These are phyloP conservation scores for Apolygus lucorum DNA, from an alignment of 1,140 invertebrate species.

Conservation along the genomic window DNA sequence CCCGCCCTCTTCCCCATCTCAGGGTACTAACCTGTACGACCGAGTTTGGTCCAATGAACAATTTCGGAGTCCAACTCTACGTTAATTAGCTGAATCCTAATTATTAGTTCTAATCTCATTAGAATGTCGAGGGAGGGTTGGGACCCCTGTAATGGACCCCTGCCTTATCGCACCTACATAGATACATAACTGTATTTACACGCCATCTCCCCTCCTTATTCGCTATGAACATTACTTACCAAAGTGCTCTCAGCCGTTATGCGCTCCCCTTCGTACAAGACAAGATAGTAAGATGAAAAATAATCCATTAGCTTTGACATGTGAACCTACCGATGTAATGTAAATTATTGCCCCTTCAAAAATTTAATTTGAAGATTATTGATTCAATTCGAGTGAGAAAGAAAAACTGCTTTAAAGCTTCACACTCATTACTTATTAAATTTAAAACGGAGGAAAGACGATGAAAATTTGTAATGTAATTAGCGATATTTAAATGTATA, in stretches of 20 bases:
- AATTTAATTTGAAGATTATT: too few relatives aligned
- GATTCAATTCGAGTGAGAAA: too few relatives aligned
- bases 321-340: too few relatives aligned
- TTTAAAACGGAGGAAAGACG: too few relatives aligned
- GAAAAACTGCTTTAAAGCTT: too few relatives aligned
- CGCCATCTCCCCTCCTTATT: neutral
- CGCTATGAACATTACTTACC: neutral
- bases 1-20: neutral
- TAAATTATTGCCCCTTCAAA: too few relatives aligned
- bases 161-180: neutral
- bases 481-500: too few relatives aligned
- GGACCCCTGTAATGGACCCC: slow-evolving; percentile 17
- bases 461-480: too few relatives aligned
- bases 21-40: neutral
- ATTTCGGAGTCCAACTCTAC: slow-evolving; percentile 17
- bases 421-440: too few relatives aligned
- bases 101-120: slow-evolving; percentile 27
- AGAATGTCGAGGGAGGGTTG: slow-evolving; percentile 4
- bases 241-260: neutral
- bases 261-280: too few relatives aligned
- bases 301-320: too few relatives aligned
- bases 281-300: too few relatives aligned
- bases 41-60: slow-evolving; percentile 9
- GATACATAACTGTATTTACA: slow-evolving; percentile 24
- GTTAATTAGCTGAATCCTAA: slow-evolving; percentile 25